phyloP scores from a whole-genome alignment of 2,888 invertebrate genomes.

The Sialis fuliginosa region DNA sequence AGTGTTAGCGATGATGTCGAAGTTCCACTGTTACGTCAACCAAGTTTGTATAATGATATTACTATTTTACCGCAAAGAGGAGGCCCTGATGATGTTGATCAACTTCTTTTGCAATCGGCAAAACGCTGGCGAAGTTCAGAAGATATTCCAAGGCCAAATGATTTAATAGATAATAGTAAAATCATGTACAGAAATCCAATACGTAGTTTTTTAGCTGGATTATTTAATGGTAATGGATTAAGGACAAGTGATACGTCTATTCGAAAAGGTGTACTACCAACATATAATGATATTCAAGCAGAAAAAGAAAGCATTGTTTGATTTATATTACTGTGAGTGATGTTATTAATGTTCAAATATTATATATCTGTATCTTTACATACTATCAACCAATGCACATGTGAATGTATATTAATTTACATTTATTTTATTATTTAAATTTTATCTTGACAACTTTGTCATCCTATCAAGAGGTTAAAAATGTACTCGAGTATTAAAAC shows the following conservation, averaged over 20 bases:
- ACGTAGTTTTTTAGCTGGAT: slow-evolving; percentile 52
- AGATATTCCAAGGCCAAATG: slow-evolving; percentile 29
- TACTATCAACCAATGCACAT: not conserved
- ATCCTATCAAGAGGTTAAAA: too few species aligned
- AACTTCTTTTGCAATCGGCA: slow-evolving; percentile 19
- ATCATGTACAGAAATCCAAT: slow-evolving; percentile 43
- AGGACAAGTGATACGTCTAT: slow-evolving; percentile 43
- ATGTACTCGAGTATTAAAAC: too few species aligned
- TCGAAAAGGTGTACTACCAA: slow-evolving; percentile 28
- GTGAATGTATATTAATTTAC: too few species aligned
- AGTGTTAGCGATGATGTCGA: slow-evolving; percentile 23
- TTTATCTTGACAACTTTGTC: too few species aligned
- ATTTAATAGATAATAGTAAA: slow-evolving; percentile 34
- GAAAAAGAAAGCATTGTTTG: slow-evolving; percentile 41
- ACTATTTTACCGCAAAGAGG: slow-evolving; percentile 18
- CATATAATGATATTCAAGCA: slow-evolving; percentile 33
- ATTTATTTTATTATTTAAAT: too few species aligned
- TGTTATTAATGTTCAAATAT: not conserved
- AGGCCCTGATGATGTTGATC: slow-evolving; percentile 20
- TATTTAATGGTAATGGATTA: slow-evolving; percentile 54
- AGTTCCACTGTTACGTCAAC: slow-evolving; percentile 23
- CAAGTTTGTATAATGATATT: slow-evolving; percentile 13
- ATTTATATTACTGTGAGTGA: not conserved
- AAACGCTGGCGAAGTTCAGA: slow-evolving; percentile 71
- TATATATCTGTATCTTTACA: not conserved